Evolutionary conservation across 2,888 invertebrate species (phyloP).

Genomic region (Zootermopsis nevadensis): DNA sequence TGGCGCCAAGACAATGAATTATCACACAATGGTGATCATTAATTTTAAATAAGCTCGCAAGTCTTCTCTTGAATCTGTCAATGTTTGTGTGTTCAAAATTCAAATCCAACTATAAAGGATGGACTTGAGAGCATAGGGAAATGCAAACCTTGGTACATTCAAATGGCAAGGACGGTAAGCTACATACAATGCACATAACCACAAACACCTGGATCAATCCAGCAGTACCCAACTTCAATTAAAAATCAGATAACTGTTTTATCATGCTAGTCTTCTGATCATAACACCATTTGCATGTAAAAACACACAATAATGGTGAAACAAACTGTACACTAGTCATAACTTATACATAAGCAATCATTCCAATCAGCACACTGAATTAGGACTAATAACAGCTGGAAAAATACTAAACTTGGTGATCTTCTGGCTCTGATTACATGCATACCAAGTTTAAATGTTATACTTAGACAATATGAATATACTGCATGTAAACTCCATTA

Average conservation of each 20-base stretch:
- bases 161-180: conserved; percentile 40
- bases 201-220: neutral
- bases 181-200: conserved; percentile 9
- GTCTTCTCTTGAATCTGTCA: neutral
- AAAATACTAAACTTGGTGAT: neutral
- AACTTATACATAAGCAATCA: neutral
- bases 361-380: neutral
- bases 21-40: neutral
- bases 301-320: neutral
- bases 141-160: conserved; percentile 13
- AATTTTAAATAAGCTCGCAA: conserved; percentile 18
- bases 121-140: neutral
- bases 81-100: conserved; percentile 5
- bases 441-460: neutral
- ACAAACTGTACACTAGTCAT: neutral
- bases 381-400: neutral
- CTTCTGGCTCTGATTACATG: conserved; percentile 6
- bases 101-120: neutral
- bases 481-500: neutral
- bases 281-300: neutral
- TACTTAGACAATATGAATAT: neutral
- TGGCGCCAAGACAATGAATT: neutral
- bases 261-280: neutral
- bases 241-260: neutral
- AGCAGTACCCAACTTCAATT: conserved; percentile 9